Conservation (phyloP, 2,888 invertebrate genomes). For the Stenolophus ochropezus region DNA sequence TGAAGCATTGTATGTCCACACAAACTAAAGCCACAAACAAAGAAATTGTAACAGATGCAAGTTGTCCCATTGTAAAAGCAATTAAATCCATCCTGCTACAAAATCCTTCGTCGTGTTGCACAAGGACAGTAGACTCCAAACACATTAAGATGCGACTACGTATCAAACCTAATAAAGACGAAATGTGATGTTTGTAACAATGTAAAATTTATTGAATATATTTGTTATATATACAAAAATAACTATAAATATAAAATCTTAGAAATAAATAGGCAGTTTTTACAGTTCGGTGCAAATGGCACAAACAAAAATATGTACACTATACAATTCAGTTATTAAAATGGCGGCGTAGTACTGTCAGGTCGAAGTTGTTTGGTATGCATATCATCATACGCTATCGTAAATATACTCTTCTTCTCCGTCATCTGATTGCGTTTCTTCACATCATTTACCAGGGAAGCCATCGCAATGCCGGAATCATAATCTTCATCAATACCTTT, state of each 20-base stretch:
- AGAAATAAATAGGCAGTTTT: slow-evolving; percentile 56
- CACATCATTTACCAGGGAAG: slow-evolving; percentile 74
- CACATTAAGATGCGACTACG: background rate
- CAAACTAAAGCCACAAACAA: too few species aligned
- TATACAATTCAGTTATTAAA: slow-evolving; percentile 65
- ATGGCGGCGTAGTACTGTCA: slow-evolving; percentile 86
- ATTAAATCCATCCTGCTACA: background rate
- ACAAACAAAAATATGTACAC: slow-evolving; percentile 33
- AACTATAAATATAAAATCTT: slow-evolving; percentile 51
- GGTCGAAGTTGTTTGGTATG: slow-evolving; percentile 88
- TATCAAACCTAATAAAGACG: background rate
- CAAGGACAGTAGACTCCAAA: background rate
- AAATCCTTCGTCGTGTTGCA: background rate
- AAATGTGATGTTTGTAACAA: slow-evolving; percentile 6
- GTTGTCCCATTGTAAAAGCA: background rate
- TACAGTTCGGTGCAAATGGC: slow-evolving; percentile 36
- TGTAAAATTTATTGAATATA: slow-evolving; percentile 42
- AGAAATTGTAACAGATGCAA: too few species aligned
- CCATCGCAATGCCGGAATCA: slow-evolving; percentile 87
- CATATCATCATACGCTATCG: slow-evolving; percentile 93
- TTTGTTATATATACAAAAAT: slow-evolving; percentile 53
- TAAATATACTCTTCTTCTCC: slow-evolving; percentile 94
- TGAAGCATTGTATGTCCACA: too few species aligned
- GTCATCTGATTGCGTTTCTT: slow-evolving; percentile 81
- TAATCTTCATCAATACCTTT: slow-evolving; percentile 78